These are phyloP conservation scores for Drosophila fungiperda DNA, from an alignment of 2,888 invertebrate species.

Conservation along the genomic window DNA sequence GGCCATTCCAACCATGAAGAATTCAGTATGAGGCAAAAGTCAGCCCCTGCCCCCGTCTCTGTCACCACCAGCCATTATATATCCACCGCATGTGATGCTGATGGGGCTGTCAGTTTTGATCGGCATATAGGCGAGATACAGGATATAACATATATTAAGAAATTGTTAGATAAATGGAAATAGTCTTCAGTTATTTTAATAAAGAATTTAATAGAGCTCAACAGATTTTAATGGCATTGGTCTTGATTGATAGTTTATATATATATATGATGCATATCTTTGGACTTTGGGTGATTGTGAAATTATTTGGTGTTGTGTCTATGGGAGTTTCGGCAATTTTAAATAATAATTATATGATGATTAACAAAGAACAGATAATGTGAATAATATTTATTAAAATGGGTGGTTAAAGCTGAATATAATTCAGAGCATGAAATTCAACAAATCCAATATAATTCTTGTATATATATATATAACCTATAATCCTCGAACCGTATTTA, in stretches of 20 bases:
- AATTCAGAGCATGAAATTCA: not conserved
- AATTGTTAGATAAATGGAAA: not conserved
- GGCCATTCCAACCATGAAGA: slow-evolving; percentile 10
- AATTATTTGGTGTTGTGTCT: not conserved
- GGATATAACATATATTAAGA: not conserved
- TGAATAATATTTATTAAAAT: not conserved
- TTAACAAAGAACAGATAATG: not conserved
- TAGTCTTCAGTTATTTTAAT: not conserved
- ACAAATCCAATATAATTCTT: too few relatives aligned
- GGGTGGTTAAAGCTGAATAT: not conserved
- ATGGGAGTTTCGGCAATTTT: not conserved
- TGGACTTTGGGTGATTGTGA: not conserved
- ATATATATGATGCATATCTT: too few relatives aligned
- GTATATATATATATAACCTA: too few relatives aligned
- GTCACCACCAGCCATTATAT: not conserved
- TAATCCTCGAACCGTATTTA: too few relatives aligned
- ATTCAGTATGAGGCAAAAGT: not conserved
- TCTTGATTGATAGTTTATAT: not conserved
- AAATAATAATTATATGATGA: not conserved
- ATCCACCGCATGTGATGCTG: not conserved
- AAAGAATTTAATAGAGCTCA: not conserved
- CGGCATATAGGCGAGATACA: not conserved
- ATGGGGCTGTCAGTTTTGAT: slow-evolving; percentile 8
- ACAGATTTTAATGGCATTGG: not conserved
- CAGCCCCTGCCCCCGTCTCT: not conserved